Evolutionary conservation across 2,113 vertebrate genomes (phyloP).

Genomic region (Suncus etruscus): DNA sequence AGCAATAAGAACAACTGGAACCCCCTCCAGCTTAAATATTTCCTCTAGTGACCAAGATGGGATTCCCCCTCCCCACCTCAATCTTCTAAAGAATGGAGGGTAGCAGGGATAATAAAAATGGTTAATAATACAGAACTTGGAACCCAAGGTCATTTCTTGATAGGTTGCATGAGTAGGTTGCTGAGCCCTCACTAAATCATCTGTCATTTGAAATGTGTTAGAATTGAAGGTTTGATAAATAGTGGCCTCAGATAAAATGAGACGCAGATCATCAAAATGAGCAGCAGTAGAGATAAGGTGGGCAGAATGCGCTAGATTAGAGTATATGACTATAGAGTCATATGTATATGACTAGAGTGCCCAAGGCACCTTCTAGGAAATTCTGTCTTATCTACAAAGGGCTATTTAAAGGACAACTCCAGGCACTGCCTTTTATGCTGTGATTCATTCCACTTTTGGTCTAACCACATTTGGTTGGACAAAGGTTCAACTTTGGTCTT

Average conservation of each 20-base stretch:
- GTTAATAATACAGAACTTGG: not conserved
- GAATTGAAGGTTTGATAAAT: not conserved
- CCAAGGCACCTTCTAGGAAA: not conserved
- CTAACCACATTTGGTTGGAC: not conserved
- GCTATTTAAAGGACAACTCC: not conserved
- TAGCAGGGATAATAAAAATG: not conserved
- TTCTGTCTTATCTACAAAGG: not conserved
- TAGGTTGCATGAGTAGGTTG: not conserved
- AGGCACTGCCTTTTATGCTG: not conserved
- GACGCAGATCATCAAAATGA: not conserved
- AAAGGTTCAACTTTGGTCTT: not conserved
- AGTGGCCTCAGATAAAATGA: not conserved
- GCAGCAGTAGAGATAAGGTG: not conserved
- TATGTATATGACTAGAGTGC: not conserved
- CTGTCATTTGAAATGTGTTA: constrained; percentile 19
- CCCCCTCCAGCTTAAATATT: not conserved
- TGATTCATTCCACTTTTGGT: not conserved
- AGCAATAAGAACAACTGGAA: not conserved
- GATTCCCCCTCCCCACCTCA: not conserved
- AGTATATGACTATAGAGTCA: not conserved
- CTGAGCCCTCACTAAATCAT: not conserved
- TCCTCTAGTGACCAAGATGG: not conserved
- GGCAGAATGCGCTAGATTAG: not conserved
- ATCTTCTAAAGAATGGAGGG: not conserved
- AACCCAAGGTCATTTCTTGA: not conserved